phyloP scores from a whole-genome alignment of 1,140 invertebrate species.

The Sinonovacula constricta region DNA sequence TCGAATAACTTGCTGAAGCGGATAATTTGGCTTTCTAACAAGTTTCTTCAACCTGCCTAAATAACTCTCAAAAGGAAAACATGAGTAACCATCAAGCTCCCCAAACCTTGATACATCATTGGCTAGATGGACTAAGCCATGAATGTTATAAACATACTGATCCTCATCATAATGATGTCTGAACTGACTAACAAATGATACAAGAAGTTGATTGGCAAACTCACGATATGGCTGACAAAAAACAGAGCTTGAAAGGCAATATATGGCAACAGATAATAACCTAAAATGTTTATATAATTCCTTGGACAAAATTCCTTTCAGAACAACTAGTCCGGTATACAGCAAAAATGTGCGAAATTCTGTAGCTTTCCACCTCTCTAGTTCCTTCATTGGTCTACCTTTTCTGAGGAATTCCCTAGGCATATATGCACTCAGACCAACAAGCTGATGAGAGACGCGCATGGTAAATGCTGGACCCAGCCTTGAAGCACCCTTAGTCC shows the following conservation, averaged over 20 bases:
- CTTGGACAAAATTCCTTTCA: conserved; percentile 73
- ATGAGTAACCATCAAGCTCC: conserved; percentile 32
- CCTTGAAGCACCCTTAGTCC: conserved; percentile 56
- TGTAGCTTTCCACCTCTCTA: conserved; percentile 78
- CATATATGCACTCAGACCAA: not conserved
- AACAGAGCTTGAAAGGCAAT: conserved; percentile 62
- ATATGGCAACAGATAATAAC: conserved; percentile 71
- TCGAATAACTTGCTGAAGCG: conserved; percentile 32
- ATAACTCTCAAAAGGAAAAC: conserved; percentile 54
- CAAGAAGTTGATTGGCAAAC: conserved; percentile 67
- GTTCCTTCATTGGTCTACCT: conserved; percentile 70
- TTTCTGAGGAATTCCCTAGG: conserved; percentile 77
- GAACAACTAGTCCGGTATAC: conserved; percentile 77
- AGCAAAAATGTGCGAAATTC: conserved; percentile 79
- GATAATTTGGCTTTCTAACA: conserved; percentile 38
- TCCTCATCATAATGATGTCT: conserved; percentile 65
- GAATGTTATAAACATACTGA: conserved; percentile 76
- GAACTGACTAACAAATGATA: conserved; percentile 66
- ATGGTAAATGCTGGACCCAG: not conserved
- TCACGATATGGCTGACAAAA: conserved; percentile 33
- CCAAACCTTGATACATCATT: conserved; percentile 66
- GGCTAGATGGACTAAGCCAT: conserved; percentile 75
- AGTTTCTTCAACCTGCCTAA: conserved; percentile 35
- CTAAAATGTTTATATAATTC: conserved; percentile 77
- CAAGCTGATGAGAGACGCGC: not conserved